Conservation (phyloP, 2,113 vertebrate species). For the Aplodontia rufa region DNA sequence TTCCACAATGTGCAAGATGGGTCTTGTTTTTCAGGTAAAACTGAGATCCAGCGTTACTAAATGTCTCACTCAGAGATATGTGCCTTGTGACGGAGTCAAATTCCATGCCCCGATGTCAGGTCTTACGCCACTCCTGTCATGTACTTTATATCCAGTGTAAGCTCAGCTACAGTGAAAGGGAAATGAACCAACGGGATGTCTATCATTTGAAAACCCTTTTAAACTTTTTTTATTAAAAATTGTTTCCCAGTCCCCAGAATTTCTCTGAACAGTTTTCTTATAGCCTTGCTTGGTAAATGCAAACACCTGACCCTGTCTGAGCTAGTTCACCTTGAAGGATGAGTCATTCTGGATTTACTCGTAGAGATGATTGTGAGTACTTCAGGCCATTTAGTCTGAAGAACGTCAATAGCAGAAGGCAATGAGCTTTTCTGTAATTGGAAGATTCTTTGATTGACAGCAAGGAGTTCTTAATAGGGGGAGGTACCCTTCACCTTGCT, state of each 20-base stretch:
- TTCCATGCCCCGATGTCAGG: neutral
- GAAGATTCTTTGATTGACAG: neutral
- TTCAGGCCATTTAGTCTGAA: neutral
- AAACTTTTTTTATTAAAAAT: neutral
- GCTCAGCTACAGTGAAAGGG: neutral
- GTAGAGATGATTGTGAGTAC: neutral
- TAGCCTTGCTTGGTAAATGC: neutral
- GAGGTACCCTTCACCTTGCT: neutral
- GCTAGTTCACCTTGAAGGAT: neutral
- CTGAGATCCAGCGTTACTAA: neutral
- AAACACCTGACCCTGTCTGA: neutral
- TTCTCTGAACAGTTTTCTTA: constrained; percentile 7
- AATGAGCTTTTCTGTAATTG: neutral
- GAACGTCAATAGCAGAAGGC: neutral
- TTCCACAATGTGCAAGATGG: neutral
- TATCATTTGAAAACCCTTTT: neutral
- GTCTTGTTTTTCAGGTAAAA: neutral
- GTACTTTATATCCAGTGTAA: neutral
- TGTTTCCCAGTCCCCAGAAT: neutral
- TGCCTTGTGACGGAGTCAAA: neutral
- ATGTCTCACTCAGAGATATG: neutral
- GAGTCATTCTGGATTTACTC: neutral
- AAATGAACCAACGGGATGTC: neutral
- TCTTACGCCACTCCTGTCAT: neutral
- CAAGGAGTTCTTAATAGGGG: neutral